Conservation (phyloP, 1,140 invertebrate species). For the Cryptotermes secundus region DNA sequence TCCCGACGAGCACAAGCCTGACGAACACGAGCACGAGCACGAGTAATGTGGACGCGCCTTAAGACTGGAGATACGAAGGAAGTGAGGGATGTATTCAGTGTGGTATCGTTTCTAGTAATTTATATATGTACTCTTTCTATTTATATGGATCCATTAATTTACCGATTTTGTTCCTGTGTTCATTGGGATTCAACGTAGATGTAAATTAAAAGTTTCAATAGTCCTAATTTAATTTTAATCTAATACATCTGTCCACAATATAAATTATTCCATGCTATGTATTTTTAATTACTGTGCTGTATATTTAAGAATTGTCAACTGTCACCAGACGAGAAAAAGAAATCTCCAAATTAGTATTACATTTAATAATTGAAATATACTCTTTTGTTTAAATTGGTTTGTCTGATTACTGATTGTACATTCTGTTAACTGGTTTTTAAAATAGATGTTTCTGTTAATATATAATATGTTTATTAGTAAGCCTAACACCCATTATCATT, state of each 20-base stretch:
- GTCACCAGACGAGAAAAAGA: not conserved
- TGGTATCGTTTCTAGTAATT: no score
- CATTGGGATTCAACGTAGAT: no score
- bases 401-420: not conserved
- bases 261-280: not conserved
- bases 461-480: not conserved
- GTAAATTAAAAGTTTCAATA: no score
- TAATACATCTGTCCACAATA: not conserved
- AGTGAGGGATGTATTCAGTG: no score
- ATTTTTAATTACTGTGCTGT: not conserved
- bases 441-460: not conserved
- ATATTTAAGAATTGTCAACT: not conserved
- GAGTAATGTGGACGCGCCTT: no score
- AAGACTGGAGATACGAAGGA: no score
- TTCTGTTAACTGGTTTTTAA: not conserved
- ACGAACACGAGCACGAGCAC: no score
- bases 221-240: not conserved
- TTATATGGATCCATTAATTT: no score
- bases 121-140: no score
- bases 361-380: not conserved
- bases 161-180: no score
- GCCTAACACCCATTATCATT: not conserved
- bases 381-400: not conserved
- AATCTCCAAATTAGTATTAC: not conserved
- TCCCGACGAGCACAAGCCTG: no score